Base-by-base conservation (phyloP, 2,797 vertebrate species). In the Tragopan temminckii region DNA sequence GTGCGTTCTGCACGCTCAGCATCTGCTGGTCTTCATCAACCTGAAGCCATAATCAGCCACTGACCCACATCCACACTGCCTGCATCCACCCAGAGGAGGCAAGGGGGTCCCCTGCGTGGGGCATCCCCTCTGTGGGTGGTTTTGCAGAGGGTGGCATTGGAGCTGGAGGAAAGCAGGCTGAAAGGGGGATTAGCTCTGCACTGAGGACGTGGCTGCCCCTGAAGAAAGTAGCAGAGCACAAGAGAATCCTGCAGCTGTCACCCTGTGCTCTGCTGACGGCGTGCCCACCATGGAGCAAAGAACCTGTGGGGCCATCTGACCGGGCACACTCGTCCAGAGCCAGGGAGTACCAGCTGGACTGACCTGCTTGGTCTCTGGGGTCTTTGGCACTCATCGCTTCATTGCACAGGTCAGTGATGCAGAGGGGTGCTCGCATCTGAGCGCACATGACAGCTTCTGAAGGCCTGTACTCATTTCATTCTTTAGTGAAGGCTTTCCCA, bases 1-100 rank as follows among this genome's bases (percentile, higher is more conserved):
- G 76, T 88, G 82, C 90, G 92, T 97, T 95, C 95, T 97, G 95
- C 90, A 72, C 1, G 33, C 92, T 96, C 96, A 97, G 94, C 95
- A 91, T 68, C 93, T 7, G 0, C 88, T 1, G 5, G 75, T 76
- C 89, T 93, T 94, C 58, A 67, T 90, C 11, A 72, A 87, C 85
- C 86, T 95, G 90, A 91, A 94, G 35, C 88, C 76, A 6, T 97
- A 97, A 97, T 95, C 64, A 5, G 91, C 77, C 74, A 31, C 91
- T 96, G 96, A 96, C 93, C 95, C 95, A 90, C 58, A 93, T 93
- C 55, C 38, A 72, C 19, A 0, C 64, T 29, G 70, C 52, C 36
- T 29, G 67, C 45, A 52, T 36, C 17, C 57, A 52, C 36, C 17
- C 2, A 0, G 21, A 24, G 89, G 19, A 85, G 58, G 57, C 19